phyloP scores from a whole-genome alignment of 1,140 invertebrate genomes.

The Ptiloglossa arizonensis region DNA sequence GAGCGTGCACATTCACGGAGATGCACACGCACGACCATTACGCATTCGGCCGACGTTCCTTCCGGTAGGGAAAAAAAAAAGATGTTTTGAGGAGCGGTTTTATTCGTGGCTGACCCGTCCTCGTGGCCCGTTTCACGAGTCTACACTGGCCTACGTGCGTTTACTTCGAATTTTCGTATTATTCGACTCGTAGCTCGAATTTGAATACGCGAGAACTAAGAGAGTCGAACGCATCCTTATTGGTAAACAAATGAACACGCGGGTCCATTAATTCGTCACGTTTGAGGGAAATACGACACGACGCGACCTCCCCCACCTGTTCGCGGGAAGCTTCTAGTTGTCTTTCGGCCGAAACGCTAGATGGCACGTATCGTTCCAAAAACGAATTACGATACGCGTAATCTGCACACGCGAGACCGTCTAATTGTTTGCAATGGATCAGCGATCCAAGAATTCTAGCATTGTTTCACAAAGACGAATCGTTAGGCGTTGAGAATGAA shows the following conservation, averaged over 20 bases:
- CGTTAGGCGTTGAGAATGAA: too few species aligned
- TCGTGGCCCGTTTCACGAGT: slow-evolving; percentile 55
- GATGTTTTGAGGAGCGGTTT: slow-evolving; percentile 29
- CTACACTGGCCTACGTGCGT: slow-evolving; percentile 23
- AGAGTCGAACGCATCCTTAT: background rate
- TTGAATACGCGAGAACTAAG: slow-evolving; percentile 4
- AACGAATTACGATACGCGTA: too few species aligned
- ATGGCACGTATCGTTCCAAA: too few species aligned
- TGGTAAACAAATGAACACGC: background rate
- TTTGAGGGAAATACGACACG: too few species aligned
- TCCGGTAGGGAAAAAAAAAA: slow-evolving; percentile 52
- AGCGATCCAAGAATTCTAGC: too few species aligned
- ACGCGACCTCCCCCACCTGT: too few species aligned
- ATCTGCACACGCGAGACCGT: too few species aligned
- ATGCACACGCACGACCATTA: slow-evolving; percentile 35
- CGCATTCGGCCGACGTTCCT: slow-evolving; percentile 51
- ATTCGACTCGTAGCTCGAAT: background rate
- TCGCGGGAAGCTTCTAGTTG: too few species aligned
- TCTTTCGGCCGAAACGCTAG: too few species aligned
- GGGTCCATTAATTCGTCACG: background rate
- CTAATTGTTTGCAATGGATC: too few species aligned
- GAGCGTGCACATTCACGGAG: slow-evolving; percentile 35
- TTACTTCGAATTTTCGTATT: slow-evolving; percentile 43
- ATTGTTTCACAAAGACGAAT: too few species aligned
- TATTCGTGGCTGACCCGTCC: slow-evolving; percentile 41